These are phyloP conservation scores for Pseudomugil gertrudae DNA, from an alignment of 2,797 vertebrate genomes.

Conservation along the genomic window DNA sequence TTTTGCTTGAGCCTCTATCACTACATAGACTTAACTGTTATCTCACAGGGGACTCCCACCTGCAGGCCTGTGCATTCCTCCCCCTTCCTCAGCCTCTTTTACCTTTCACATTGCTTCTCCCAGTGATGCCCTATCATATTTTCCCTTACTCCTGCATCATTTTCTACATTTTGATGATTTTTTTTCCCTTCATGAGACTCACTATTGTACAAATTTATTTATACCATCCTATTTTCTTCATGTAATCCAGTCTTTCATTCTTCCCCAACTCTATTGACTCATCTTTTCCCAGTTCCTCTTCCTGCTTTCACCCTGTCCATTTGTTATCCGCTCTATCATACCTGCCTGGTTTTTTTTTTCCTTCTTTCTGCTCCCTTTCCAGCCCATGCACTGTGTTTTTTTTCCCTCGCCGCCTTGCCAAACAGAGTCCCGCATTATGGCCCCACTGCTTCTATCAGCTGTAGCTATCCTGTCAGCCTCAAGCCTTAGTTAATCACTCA, in stretches of 20 bases:
- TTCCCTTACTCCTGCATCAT: constrained; percentile 21
- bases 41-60: constrained; percentile 68
- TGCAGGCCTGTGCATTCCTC: constrained; percentile 40
- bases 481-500: constrained; percentile 88
- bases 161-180: constrained; percentile 16
- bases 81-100: constrained; percentile 18
- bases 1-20: constrained; percentile 75
- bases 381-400: constrained; percentile 54
- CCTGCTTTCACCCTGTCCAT: constrained; percentile 43
- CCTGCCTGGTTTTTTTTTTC: constrained; percentile 5
- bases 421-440: constrained; percentile 64
- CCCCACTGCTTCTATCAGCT: constrained; percentile 72
- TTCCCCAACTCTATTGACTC: constrained; percentile 3
- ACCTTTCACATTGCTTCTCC: constrained; percentile 31
- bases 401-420: constrained; percentile 60
- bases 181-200: background rate
- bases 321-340: constrained; percentile 57
- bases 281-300: constrained; percentile 15
- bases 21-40: constrained; percentile 65
- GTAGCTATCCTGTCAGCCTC: constrained; percentile 82
- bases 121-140: constrained; percentile 41
- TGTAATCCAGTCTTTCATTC: constrained; percentile 12
- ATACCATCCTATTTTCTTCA: background rate
- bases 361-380: constrained; percentile 39
- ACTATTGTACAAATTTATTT: constrained; percentile 10